A percentile compares a stretch with the other conserved stretches of the same genome.
Conservation (phyloP, 2,113 vertebrate species). For the Notarius lentiginosus region DNA sequence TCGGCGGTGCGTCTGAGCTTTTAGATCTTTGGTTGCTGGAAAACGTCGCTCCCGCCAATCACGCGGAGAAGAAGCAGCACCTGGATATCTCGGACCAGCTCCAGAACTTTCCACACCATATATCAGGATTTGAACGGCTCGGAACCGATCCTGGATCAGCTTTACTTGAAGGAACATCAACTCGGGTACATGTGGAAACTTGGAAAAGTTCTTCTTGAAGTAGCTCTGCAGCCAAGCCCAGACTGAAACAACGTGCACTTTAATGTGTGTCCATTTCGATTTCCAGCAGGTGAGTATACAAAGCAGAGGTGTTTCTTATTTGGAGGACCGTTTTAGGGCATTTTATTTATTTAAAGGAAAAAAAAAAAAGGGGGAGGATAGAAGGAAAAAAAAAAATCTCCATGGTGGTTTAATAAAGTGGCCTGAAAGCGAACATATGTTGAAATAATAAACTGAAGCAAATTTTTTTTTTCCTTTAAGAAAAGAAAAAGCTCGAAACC, state of each 20-base stretch:
- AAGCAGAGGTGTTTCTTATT: background rate
- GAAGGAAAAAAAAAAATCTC: background rate
- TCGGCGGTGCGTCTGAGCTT: constrained; percentile 22
- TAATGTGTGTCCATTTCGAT: background rate
- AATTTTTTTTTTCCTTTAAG: background rate
- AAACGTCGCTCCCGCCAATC: background rate
- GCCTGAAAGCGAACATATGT: background rate
- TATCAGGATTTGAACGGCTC: background rate
- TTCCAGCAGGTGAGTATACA: constrained; percentile 11
- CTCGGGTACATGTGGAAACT: background rate
- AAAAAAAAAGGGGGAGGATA: background rate
- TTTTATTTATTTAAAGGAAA: background rate
- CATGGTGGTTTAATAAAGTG: background rate
- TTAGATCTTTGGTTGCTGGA: constrained; percentile 31
- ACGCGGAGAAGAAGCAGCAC: background rate
- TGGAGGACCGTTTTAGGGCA: constrained; percentile 3
- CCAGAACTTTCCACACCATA: background rate
- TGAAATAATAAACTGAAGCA: background rate
- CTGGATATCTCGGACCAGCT: background rate
- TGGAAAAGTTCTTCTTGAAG: background rate
- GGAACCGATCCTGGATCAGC: background rate
- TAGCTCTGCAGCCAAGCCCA: background rate
- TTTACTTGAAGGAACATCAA: background rate
- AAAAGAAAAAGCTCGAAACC: background rate
- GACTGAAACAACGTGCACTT: too few species aligned